Percentiles rank a stretch among this genome's conserved stretches.
phyloP scores from a whole-genome alignment of 1,140 invertebrate species.

The Chironomus tepperi region DNA sequence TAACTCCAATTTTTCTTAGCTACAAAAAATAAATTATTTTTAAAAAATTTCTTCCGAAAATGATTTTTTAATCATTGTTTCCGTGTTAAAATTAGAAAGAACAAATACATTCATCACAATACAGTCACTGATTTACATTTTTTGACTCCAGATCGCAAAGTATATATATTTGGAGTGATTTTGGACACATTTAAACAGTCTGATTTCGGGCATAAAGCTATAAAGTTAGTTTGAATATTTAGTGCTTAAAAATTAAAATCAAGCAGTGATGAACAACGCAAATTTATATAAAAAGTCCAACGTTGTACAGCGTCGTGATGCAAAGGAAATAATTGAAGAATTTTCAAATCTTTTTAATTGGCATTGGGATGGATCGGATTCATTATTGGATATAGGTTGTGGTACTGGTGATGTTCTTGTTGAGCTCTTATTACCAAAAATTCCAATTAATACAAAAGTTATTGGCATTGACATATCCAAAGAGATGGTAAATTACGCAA shows the following conservation, averaged over 20 bases:
- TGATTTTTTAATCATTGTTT: neutral
- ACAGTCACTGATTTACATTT: neutral
- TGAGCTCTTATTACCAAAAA: slow-evolving; percentile 52
- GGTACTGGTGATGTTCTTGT: slow-evolving; percentile 66
- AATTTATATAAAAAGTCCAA: slow-evolving; percentile 54
- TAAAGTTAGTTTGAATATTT: no score
- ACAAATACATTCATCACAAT: neutral
- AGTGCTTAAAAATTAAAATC: no score
- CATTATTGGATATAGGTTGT: slow-evolving; percentile 67
- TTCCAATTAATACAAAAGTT: slow-evolving; percentile 47
- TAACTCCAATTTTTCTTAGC: no score
- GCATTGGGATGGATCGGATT: slow-evolving; percentile 44
- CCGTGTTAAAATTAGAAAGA: neutral
- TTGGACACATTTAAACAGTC: neutral
- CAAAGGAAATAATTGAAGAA: slow-evolving; percentile 54
- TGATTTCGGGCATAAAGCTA: neutral
- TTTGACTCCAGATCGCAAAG: neutral
- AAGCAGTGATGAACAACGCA: slow-evolving; percentile 49
- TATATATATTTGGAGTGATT: slow-evolving; percentile 6
- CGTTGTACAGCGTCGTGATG: slow-evolving; percentile 56
- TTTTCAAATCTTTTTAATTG: slow-evolving; percentile 51
- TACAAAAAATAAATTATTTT: no score
- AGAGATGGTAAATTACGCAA: slow-evolving; percentile 60
- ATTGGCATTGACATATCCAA: slow-evolving; percentile 60
- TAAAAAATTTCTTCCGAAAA: no score